Base-by-base conservation (phyloP, 1,140 invertebrate genomes). In the Brachionus calyciflorus region DNA sequence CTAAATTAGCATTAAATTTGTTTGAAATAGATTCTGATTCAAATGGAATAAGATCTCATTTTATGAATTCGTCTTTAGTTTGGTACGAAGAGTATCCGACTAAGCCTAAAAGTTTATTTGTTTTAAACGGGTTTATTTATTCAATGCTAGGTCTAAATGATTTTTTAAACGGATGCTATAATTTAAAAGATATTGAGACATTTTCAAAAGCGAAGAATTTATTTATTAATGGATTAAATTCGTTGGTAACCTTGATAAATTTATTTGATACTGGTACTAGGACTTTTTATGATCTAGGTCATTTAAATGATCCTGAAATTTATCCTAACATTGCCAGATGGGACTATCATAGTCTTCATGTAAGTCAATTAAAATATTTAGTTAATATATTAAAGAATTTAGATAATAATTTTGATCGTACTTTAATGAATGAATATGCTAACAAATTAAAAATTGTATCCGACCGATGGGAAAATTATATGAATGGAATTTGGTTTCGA, bases 11-110 rank as follows among this genome's bases (percentile, higher is more conserved):
- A 12, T 84, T 96, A 17, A 88, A 89, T 79, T 90, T 93, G 40
- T 96, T 96, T 81, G 88, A 89, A 81, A 86, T 92, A 26, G 85
- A 81, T 81, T 90, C 85, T 81, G 84, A 81, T 80, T 80, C 85
- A 40, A 83, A 92, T 70, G 96, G 96, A 0, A 93, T 98, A 1
- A 85, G 90, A 68, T 91, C 94, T 0, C 87, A 89, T 53, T 94
- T 92, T 85, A 87, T 93, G 82, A 90, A 80, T n/a, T 33, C 90
- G 79, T 89, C 91, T 81, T 92, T 91, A 81, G 84, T 87, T 17
- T 94, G 93, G 93, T 99, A 96, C 82, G 96, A 99, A 85, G 96
- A 99, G 82, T 99, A 99, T 85, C 96, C 96, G 4, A 98, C 96
- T 0, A 90, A 89, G 40, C 96, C 96, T 0, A 28, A 21, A 12